These are phyloP conservation scores for Charina bottae DNA, from an alignment of 2,113 vertebrate species.

Conservation along the genomic window DNA sequence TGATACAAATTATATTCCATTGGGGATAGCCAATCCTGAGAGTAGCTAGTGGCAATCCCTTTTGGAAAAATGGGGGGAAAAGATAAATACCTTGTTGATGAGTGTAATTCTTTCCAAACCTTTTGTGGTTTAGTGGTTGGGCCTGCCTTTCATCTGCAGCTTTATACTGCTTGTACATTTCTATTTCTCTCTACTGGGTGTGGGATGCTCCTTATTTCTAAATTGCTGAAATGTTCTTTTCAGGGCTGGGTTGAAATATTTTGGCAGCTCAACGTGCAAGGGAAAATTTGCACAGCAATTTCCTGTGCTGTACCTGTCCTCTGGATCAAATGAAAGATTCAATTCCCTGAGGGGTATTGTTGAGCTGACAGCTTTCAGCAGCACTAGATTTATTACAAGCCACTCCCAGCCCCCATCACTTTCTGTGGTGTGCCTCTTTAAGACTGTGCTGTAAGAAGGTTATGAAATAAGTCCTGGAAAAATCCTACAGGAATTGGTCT, in stretches of 20 bases:
- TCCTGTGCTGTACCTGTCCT: constrained; percentile 13
- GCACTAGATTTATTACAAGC: background rate
- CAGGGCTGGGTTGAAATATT: constrained; percentile 1
- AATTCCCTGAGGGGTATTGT: background rate
- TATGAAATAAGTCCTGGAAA: constrained; percentile 1
- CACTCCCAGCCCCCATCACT: background rate
- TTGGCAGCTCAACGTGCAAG: background rate
- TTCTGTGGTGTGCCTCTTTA: background rate
- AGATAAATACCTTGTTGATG: background rate
- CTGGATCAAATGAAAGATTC: background rate
- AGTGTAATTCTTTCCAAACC: background rate
- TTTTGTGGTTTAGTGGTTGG: constrained; percentile 2
- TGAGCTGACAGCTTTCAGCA: background rate
- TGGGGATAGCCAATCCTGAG: background rate
- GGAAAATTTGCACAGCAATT: background rate
- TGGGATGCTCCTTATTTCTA: constrained; percentile 18
- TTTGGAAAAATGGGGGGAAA: background rate
- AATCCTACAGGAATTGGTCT: background rate
- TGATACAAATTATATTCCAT: background rate
- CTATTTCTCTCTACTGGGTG: background rate
- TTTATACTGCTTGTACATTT: constrained; percentile 15
- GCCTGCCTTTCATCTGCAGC: constrained; percentile 1
- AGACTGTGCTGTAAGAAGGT: background rate
- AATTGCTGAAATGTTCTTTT: constrained; percentile 16
- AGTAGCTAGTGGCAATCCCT: background rate